A percentile compares a stretch with the other conserved stretches of the same genome.
phyloP scores from a whole-genome alignment of 2,113 vertebrate species.

The Psophia crepitans region DNA sequence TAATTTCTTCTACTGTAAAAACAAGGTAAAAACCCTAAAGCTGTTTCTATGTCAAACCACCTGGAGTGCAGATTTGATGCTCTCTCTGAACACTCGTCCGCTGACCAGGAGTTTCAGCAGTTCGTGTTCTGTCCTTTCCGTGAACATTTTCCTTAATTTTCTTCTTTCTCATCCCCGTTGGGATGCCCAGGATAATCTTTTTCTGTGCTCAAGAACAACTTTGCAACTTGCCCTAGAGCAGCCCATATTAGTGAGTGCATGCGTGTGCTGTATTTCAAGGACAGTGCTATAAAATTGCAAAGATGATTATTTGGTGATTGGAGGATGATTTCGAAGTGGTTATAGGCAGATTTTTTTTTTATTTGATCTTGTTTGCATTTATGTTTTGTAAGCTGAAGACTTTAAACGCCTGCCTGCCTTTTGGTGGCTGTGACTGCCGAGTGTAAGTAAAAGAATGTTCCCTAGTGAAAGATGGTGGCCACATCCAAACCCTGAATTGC shows the following conservation, averaged over 20 bases:
- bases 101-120: not conserved
- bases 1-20: not conserved
- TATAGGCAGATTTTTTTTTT: not conserved
- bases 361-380: not conserved
- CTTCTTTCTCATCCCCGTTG: not conserved
- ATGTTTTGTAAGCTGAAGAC: not conserved
- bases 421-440: not conserved
- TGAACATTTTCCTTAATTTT: not conserved
- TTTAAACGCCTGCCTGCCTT: not conserved
- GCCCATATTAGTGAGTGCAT: too few relatives aligned
- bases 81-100: fast-evolving
- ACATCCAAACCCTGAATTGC: not conserved
- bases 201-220: not conserved
- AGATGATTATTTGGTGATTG: not conserved
- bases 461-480: not conserved
- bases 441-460: not conserved
- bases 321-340: not conserved
- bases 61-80: not conserved
- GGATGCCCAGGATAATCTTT: not conserved
- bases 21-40: not conserved
- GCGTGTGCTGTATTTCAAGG: not conserved
- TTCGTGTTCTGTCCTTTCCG: not conserved
- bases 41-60: not conserved
- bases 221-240: not conserved
- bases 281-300: not conserved